Percentiles rank a stretch among this genome's conserved stretches.
phyloP scores from a whole-genome alignment of 2,888 invertebrate genomes.

The Horisme vitalbata region DNA sequence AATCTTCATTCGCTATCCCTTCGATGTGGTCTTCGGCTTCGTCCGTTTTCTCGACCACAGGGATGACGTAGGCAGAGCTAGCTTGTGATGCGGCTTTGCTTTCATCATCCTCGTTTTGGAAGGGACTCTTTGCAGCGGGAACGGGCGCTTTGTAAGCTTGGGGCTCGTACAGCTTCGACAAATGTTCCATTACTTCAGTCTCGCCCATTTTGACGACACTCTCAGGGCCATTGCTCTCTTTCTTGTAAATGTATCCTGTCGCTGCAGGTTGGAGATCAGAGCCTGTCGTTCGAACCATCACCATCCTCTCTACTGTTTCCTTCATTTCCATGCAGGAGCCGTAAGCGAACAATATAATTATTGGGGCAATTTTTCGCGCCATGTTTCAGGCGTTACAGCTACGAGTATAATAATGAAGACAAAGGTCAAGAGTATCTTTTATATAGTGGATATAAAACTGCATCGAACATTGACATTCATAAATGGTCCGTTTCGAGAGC shows the following conservation, averaged over 20 bases:
- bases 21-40: conserved; percentile 50
- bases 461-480: conserved; percentile 73
- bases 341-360: conserved; percentile 49
- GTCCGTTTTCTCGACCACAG: conserved; percentile 63
- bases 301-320: conserved; percentile 78
- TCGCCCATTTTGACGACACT: conserved; percentile 75
- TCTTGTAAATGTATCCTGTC: conserved; percentile 82
- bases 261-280: conserved; percentile 84
- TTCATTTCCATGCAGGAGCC: conserved; percentile 70
- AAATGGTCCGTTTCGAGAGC: conserved; percentile 66
- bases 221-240: conserved; percentile 71
- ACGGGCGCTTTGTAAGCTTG: conserved; percentile 59
- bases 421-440: conserved; percentile 68
- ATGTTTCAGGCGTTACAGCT: conserved; percentile 53
- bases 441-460: conserved; percentile 73
- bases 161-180: conserved; percentile 65
- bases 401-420: conserved; percentile 59
- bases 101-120: conserved; percentile 53
- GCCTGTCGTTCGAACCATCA: conserved; percentile 80
- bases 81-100: conserved; percentile 54
- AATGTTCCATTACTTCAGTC: conserved; percentile 69
- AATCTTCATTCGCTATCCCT: conserved; percentile 63
- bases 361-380: conserved; percentile 55
- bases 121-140: conserved; percentile 52
- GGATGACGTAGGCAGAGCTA: conserved; percentile 56